These are phyloP conservation scores for Cheilosia grossa DNA, from an alignment of 2,888 invertebrate genomes.

Conservation along the genomic window DNA sequence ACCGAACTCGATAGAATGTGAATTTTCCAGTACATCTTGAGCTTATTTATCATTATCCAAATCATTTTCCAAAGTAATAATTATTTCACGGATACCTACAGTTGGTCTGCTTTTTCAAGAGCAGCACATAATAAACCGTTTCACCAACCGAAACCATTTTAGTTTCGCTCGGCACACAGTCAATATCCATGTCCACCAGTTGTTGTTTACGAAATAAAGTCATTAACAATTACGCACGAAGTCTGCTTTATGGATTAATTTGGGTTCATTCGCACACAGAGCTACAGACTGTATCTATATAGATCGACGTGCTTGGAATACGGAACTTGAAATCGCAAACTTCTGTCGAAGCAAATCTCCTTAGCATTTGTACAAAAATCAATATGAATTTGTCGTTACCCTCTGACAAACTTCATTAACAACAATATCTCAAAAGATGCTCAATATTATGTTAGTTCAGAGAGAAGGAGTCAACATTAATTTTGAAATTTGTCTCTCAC, in stretches of 20 bases:
- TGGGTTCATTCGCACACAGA: slow-evolving; percentile 18
- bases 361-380: background rate
- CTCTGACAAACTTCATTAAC: background rate
- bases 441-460: background rate
- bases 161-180: slow-evolving; percentile 31
- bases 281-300: background rate
- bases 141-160: too few species aligned
- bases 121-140: too few species aligned
- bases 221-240: slow-evolving; percentile 57
- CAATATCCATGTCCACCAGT: slow-evolving; percentile 37
- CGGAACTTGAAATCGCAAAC: background rate
- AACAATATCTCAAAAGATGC: background rate
- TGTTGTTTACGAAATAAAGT: slow-evolving; percentile 53
- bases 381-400: background rate
- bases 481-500: background rate
- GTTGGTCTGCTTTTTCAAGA: too few species aligned
- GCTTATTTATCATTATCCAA: too few species aligned
- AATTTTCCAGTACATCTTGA: too few species aligned
- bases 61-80: too few species aligned
- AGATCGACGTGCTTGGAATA: background rate
- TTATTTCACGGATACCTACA: too few species aligned
- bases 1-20: too few species aligned
- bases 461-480: background rate
- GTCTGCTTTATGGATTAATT: slow-evolving; percentile 49
- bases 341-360: background rate